These are phyloP conservation scores for Gymnopithys bicolor DNA, from an alignment of 2,797 vertebrate species.

Conservation along the genomic window DNA sequence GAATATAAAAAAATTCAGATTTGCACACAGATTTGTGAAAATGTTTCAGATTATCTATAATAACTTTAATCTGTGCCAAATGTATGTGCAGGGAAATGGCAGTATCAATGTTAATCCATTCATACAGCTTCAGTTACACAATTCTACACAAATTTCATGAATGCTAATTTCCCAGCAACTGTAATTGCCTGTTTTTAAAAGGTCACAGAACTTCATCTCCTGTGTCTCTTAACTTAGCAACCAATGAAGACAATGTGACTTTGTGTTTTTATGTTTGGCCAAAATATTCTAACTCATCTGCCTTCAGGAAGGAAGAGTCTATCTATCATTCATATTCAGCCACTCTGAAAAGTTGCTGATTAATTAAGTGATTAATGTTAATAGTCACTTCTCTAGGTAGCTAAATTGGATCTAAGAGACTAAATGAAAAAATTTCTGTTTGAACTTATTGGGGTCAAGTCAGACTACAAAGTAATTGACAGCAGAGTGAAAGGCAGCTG, in stretches of 20 bases:
- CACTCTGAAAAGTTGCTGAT: background rate
- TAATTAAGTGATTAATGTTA: background rate
- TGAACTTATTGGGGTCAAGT: background rate
- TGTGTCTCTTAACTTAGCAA: background rate
- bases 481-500: background rate
- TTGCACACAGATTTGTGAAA: background rate
- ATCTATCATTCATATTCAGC: background rate
- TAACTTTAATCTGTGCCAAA: background rate
- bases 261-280: background rate
- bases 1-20: background rate
- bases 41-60: background rate
- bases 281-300: background rate
- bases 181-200: background rate
- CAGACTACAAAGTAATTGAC: background rate
- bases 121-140: background rate
- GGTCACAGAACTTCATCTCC: conserved; percentile 1
- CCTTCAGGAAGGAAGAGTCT: background rate
- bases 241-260: background rate
- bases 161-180: conserved; percentile 18
- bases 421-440: background rate
- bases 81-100: background rate
- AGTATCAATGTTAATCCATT: background rate
- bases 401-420: background rate
- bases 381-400: background rate
- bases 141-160: background rate